Base-by-base conservation (phyloP, 2,113 vertebrate genomes). In the Callocephalon fimbriatum region DNA sequence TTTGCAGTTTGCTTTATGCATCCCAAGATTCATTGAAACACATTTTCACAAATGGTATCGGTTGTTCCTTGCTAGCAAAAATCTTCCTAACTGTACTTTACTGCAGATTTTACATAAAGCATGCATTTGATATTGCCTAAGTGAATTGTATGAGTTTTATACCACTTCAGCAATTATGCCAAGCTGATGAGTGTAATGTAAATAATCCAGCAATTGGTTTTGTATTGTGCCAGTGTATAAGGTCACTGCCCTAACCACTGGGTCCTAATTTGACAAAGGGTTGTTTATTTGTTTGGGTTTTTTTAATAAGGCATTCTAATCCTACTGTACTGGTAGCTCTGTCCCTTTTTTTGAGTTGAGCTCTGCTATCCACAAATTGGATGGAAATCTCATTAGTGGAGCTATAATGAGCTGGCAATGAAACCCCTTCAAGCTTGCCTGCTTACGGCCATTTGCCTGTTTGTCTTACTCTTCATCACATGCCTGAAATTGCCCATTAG, bases 371-470 rank as follows among this genome's bases (percentile, higher is more conserved):
- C 90, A 94, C 94, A 97, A 97, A 98, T 97, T 97, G 96, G 94
- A 96, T 92, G 91, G 93, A 98, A 97, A 98, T 97, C 96, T 98
- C 96, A 96, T 98, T 98, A 98, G 96, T 95, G 89, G 93, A 96
- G 82, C 91, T 97, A 91, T 97, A 98, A 98, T 97, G 96, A 98
- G 96, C 94, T 96, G 92, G 95, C 95, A 97, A 95, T 86, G 94
- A 97, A 97, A 93, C 84, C 91, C 87, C 93, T 97, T 97, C 96
- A 97, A 97, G 94, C 93, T 78, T 96, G 72, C 40, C 0, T 87
- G 96, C 96, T 97, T 97, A 83, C 19, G 8, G 82, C 87, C 97
- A 83, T 97, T 97, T 94, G 72, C 96, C 78, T 97, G 84, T 97
- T 97, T 96, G 94, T 97, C 94, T 93, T 96, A 91, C 92, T 97